Base-by-base conservation (phyloP, 2,113 vertebrate genomes). In the Elephas maximus region DNA sequence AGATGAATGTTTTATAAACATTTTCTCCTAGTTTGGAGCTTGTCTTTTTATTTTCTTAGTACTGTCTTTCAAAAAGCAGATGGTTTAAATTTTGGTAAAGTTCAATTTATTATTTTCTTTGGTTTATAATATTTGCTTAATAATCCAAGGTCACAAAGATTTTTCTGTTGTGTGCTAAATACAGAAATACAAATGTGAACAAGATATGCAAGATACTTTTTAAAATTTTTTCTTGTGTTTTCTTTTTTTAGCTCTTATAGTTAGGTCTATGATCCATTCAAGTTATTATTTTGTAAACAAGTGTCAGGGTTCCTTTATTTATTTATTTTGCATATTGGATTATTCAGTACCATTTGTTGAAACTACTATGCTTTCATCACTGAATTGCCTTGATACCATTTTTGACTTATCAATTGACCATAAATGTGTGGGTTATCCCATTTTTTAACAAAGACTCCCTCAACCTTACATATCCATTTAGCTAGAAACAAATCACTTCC, bases 361-460 rank as follows among this genome's bases (percentile, higher is more conserved):
- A 93, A 67, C n/a, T 90, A 33, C 10, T 94, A 2, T 92, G 26
- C 57, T 45, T 90, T 5, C 21, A 6, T 90, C 20, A 41, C 14
- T 95, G 62, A 86, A 67, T 90, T 82, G 37, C 5, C 20, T 93
- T 94, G 57, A 63, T 88, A 45, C 20, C 37, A 91, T 93, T 76
- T 79, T 76, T 95, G 48, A 80, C 41, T 67, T 67, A 41, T 73
- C 41, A 81, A 2, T 74, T 90, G 71, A 79, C 33, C 78, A 0
- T 87, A 33, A 28, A 24, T 48, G 81, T 77, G 4, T 63, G 53
- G 2, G 1, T 96, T 90, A 85, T 84, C 17, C 67, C 37, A 63
- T 94, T 53, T 85, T 69, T 81, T 89, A 93, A 65, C 57, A 85
- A 93, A 85, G 78, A 71, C 24, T 88, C 62, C 48, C 77, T 96